phyloP scores from a whole-genome alignment of 2,888 invertebrate species.

The Synergus umbraculus region DNA sequence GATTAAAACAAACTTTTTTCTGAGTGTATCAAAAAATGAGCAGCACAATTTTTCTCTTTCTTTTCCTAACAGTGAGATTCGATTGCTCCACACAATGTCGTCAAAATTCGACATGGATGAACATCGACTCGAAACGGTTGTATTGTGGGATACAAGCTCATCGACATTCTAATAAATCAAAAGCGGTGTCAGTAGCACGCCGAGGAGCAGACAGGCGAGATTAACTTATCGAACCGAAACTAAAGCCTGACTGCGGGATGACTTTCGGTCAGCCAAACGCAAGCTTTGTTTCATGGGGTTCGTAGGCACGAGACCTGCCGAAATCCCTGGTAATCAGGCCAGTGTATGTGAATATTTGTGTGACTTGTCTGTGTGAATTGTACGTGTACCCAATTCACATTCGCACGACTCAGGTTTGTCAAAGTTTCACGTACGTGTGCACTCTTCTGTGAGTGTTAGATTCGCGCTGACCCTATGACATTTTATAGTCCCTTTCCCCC shows the following conservation, averaged over 20 bases:
- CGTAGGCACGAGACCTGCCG: conserved; percentile 46
- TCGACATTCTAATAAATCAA: conserved; percentile 70
- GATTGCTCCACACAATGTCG: neutral
- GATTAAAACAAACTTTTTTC: too few species aligned
- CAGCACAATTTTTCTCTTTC: neutral
- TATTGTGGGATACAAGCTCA: conserved; percentile 51
- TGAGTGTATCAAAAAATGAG: too few species aligned
- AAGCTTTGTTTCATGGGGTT: conserved; percentile 54
- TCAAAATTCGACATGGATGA: neutral
- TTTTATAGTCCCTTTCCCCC: conserved; percentile 44
- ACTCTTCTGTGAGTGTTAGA: conserved; percentile 36
- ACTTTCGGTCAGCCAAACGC: conserved; percentile 61
- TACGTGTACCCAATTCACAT: neutral
- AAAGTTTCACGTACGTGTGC: neutral
- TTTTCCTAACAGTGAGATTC: neutral
- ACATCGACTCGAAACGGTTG: neutral
- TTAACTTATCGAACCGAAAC: conserved; percentile 67
- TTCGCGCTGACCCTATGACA: conserved; percentile 57
- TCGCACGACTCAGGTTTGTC: neutral
- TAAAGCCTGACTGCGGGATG: conserved; percentile 62
- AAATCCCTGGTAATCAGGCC: conserved; percentile 47
- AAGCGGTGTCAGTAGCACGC: conserved; percentile 65
- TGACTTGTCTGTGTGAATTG: neutral
- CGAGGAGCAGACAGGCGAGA: conserved; percentile 66
- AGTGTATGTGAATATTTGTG: conserved; percentile 21